Evolutionary conservation across 2,113 vertebrate species (phyloP).

Genomic region (Colius striatus): DNA sequence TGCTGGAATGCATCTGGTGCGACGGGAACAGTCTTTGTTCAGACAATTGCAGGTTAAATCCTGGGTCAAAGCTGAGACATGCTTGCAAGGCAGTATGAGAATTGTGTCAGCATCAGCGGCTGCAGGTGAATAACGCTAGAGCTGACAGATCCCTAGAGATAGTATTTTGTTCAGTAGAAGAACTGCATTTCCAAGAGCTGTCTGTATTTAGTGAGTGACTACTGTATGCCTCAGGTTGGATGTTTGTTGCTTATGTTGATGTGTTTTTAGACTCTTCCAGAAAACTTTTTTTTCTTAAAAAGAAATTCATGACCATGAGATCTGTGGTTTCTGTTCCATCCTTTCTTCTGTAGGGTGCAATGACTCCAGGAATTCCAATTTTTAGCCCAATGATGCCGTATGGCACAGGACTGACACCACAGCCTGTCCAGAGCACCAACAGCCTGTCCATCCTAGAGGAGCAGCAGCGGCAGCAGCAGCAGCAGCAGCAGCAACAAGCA

Average conservation of each 20-base stretch:
- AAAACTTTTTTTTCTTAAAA: neutral
- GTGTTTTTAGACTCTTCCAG: neutral
- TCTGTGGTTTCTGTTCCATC: neutral
- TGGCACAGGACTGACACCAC: conserved; percentile 94
- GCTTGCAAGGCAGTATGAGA: neutral
- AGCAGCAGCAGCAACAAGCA: conserved; percentile 86
- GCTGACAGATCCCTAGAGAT: neutral
- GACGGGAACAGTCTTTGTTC: neutral
- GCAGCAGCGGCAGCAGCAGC: conserved; percentile 87
- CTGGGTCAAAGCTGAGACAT: neutral
- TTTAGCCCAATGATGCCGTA: conserved; percentile 99
- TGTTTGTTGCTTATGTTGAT: fast-evolving
- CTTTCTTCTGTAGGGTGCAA: conserved; percentile 82
- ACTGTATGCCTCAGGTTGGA: neutral
- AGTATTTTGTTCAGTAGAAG: neutral
- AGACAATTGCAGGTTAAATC: neutral
- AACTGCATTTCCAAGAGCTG: neutral
- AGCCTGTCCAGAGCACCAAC: conserved; percentile 93
- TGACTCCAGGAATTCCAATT: conserved; percentile 93
- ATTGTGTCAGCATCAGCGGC: neutral
- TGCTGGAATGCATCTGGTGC: neutral
- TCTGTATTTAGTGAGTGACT: neutral
- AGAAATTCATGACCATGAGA: neutral
- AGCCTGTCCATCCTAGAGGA: conserved; percentile 93
- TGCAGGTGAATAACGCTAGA: neutral